Evolutionary conservation across 1,140 invertebrate species (phyloP).

Genomic region (Stratiolaelaps scimitus): DNA sequence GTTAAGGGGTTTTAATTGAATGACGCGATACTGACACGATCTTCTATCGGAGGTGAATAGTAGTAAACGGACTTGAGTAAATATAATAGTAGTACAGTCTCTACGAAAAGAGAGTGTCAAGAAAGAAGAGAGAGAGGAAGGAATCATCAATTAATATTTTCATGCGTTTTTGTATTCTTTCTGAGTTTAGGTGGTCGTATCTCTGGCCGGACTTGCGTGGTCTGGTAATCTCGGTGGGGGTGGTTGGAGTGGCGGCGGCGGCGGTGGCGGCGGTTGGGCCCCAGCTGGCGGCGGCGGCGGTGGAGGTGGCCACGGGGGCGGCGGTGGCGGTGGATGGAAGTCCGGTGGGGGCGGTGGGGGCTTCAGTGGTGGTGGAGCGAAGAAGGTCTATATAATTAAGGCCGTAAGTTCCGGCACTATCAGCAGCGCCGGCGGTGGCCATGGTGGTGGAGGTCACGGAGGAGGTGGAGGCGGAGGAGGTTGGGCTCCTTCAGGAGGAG

Average conservation of each 20-base stretch:
- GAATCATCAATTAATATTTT: too few species aligned
- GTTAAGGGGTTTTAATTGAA: too few species aligned
- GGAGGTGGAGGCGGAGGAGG: neutral
- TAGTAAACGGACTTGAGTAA: neutral
- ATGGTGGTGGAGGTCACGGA: neutral
- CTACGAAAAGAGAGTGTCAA: neutral
- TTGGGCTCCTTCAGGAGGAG: neutral
- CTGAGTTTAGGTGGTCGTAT: constrained; percentile 8
- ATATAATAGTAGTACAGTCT: neutral
- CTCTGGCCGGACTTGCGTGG: neutral
- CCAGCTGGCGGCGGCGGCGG: neutral
- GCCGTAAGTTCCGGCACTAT: constrained; percentile 7
- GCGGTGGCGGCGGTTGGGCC: constrained; percentile 2
- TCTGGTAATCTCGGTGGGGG: constrained; percentile 11
- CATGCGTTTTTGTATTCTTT: neutral
- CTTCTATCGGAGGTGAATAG: neutral
- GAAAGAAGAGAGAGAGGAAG: too few species aligned
- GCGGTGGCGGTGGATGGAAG: neutral
- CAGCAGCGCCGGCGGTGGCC: neutral
- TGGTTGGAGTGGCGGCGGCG: neutral
- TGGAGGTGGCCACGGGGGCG: neutral
- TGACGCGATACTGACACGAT: neutral
- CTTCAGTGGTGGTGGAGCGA: neutral
- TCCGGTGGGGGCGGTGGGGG: neutral
- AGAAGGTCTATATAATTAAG: constrained; percentile 20